Percentiles rank a stretch among this genome's conserved stretches.
phyloP scores from a whole-genome alignment of 2,797 vertebrate genomes.

The Brachyalestes nurse region DNA sequence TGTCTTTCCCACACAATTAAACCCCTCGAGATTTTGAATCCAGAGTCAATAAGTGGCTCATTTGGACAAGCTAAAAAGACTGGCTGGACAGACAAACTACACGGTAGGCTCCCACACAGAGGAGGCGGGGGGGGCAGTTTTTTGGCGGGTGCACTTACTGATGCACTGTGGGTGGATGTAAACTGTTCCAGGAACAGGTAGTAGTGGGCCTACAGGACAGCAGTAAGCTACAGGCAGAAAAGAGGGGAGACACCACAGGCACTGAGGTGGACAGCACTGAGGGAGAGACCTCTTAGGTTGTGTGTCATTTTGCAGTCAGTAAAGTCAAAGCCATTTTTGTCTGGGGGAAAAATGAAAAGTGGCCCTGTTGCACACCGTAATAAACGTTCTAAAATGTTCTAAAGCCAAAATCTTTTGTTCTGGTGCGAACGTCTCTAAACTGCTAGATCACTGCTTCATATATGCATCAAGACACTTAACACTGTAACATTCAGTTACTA shows the following conservation, averaged over 20 bases:
- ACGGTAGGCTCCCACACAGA: slow-evolving; percentile 33
- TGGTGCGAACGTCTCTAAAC: too few species aligned
- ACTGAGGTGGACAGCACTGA: slow-evolving; percentile 47
- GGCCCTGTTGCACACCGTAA: not conserved
- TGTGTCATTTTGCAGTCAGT: not conserved
- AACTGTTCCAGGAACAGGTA: slow-evolving; percentile 8
- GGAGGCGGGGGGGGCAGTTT: not conserved
- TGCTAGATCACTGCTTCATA: not conserved
- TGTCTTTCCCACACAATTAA: slow-evolving; percentile 7
- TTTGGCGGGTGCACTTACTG: slow-evolving; percentile 39
- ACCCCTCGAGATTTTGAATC: slow-evolving; percentile 5
- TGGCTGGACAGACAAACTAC: slow-evolving; percentile 19
- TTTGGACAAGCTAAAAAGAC: slow-evolving; percentile 9
- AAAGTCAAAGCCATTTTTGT: not conserved
- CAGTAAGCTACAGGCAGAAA: slow-evolving; percentile 1
- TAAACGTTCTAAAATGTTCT: not conserved
- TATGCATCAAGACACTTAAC: not conserved
- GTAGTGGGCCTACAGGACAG: not conserved
- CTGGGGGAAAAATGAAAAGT: not conserved
- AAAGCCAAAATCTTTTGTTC: too few species aligned
- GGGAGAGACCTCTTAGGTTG: slow-evolving; percentile 6
- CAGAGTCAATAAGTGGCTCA: not conserved
- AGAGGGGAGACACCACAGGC: slow-evolving; percentile 38
- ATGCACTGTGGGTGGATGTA: slow-evolving; percentile 26
- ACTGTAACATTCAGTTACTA: not conserved